Evolutionary conservation across 2,113 vertebrate genomes (phyloP), one percentile per base, ranked within the genome.

Genomic region (Machaerirhynchus nigripectus): DNA sequence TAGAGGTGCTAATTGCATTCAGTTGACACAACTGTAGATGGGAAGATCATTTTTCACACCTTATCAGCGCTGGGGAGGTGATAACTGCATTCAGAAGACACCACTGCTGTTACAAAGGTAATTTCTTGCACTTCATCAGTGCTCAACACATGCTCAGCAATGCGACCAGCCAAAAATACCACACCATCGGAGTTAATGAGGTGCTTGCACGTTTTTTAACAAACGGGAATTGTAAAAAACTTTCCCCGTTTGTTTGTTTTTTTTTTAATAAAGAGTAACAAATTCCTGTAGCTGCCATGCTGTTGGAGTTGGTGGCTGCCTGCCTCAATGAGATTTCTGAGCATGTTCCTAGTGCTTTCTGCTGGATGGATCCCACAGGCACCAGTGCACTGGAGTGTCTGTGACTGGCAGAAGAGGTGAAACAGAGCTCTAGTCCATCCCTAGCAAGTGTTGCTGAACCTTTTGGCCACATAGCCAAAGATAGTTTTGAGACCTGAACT

Each of bases 1-100:
- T 94, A 96, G 95, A 96, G 95, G 96, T 94, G 96, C 93, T 97
- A 97, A 97, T 97, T 97, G 93, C 95, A 96, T 96, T 96, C 96
- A 89, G 85, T 92, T 96, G 92, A 96, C 93, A 96, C 95, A 95
- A 95, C 88, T 95, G 92, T 92, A 87, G 92, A 90, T 77, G 88
- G 96, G 76, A 94, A 96, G 93, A 96, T 93, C 80, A 94, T 96
- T 95, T 96, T 96, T 97, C 92, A 40, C 96, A 96, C 95, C 96
- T 96, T 95, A 95, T 96, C 96, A 87, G 93, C 19, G 2, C 90
- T 93, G 79, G 88, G 89, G 95, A 96, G 83, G 96, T 20, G 79
- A 60, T 97, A 97, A 96, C 96, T 88, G 95, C 88, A 80, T 96
- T 96, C 93, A 86, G 88, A 83, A 96, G 95, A 86, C 83, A 90